Evolutionary conservation across 2,113 vertebrate genomes (phyloP).

Genomic region (Hemiprocne comata): DNA sequence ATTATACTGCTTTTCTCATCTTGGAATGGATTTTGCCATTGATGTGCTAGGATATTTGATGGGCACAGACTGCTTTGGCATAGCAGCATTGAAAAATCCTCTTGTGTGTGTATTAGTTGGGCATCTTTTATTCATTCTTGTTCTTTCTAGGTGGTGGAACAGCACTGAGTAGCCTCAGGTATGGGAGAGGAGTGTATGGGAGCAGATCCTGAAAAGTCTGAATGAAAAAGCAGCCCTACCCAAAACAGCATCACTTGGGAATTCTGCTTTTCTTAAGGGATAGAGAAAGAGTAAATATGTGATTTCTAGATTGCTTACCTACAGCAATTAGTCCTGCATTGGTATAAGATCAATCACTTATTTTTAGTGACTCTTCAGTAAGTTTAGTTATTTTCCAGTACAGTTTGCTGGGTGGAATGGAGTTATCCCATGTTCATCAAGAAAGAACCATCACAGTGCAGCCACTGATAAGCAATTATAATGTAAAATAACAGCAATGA

Average conservation of each 20-base stretch:
- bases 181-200: neutral
- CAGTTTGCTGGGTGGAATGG: neutral
- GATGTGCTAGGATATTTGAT: neutral
- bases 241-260: neutral
- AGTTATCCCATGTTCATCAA: neutral
- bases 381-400: neutral
- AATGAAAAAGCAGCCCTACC: neutral
- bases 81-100: neutral
- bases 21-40: neutral
- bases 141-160: neutral
- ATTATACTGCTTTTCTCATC: neutral
- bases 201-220: neutral
- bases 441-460: neutral
- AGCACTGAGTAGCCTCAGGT: neutral
- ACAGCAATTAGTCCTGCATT: neutral
- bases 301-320: neutral
- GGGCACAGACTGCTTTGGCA: neutral
- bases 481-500: conserved; percentile 73
- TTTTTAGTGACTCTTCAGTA: neutral
- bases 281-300: neutral
- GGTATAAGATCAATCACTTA: neutral
- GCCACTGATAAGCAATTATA: conserved; percentile 61
- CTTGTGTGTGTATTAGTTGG: neutral
- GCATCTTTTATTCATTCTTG: neutral
- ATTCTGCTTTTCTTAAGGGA: neutral